Percentiles rank a stretch among this genome's conserved stretches.
These are phyloP conservation scores for Dendrolimus kikuchii DNA, from an alignment of 1,140 invertebrate species.

Conservation along the genomic window DNA sequence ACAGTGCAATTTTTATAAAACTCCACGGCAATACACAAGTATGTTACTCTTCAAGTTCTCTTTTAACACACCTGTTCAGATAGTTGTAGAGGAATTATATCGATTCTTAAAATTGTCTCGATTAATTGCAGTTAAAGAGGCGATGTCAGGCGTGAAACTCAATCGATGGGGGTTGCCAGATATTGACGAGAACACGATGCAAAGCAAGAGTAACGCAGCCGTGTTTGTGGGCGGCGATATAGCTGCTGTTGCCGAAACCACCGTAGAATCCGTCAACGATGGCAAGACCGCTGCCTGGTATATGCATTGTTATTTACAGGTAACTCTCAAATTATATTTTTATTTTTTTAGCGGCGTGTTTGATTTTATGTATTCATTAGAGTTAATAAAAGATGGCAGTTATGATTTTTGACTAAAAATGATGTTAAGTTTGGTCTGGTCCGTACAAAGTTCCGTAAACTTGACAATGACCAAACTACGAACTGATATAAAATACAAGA, in stretches of 20 bases:
- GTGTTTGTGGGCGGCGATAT: conserved; percentile 97
- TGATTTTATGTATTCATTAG: no score
- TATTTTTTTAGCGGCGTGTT: background rate
- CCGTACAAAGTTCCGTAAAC: no score
- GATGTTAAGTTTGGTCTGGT: no score
- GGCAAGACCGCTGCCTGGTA: conserved; percentile 97
- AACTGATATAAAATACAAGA: no score
- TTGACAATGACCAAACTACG: no score
- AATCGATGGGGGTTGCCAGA: conserved; percentile 85
- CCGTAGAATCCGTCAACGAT: conserved; percentile 98
- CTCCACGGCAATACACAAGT: no score
- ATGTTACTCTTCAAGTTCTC: no score
- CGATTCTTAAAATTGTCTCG: background rate
- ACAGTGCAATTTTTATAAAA: no score
- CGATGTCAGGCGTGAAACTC: conserved; percentile 86
- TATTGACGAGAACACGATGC: conserved; percentile 84
- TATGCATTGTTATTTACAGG: conserved; percentile 95
- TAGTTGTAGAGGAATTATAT: background rate
- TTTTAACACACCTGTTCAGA: background rate
- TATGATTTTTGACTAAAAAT: no score
- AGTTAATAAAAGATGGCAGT: no score
- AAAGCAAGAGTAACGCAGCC: conserved; percentile 78
- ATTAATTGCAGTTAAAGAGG: conserved; percentile 78
- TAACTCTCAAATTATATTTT: conserved; percentile 34
- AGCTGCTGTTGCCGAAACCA: conserved; percentile 94